Conservation (phyloP, 2,797 vertebrate species). For the Glyptemys insculpta region DNA sequence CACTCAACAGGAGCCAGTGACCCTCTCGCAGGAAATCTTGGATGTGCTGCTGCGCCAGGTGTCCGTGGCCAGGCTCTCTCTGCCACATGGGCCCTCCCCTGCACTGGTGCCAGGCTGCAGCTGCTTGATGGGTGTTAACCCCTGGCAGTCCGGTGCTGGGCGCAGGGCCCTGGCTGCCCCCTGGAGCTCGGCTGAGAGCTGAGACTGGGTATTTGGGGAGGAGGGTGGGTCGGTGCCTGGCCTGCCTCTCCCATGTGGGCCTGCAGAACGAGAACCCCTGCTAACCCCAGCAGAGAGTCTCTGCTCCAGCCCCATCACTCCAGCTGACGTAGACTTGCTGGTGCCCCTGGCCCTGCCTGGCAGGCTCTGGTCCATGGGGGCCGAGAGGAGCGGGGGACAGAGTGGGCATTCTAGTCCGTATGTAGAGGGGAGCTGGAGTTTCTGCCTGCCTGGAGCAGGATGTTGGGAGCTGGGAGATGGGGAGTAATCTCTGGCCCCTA, state of each 20-base stretch:
- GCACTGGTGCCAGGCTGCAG: not conserved
- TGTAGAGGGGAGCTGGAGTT: not conserved
- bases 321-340: not conserved
- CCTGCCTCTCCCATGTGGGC: not conserved
- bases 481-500: not conserved
- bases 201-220: not conserved
- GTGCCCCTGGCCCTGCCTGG: not conserved
- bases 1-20: too few species aligned
- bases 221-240: not conserved
- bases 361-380: not conserved
- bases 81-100: not conserved
- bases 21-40: too few species aligned
- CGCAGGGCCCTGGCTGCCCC: not conserved
- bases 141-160: too few species aligned
- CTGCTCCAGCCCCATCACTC: not conserved
- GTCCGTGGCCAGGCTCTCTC: not conserved
- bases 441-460: not conserved
- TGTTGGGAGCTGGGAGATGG: not conserved
- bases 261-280: not conserved
- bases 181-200: not conserved
- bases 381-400: not conserved
- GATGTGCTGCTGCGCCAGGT: not conserved
- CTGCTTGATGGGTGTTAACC: not conserved
- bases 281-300: not conserved
- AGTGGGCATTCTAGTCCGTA: not conserved